Percentiles rank a stretch among this genome's conserved stretches.
Conservation (phyloP, 2,888 invertebrate species). For the Epinotia bilunana region DNA sequence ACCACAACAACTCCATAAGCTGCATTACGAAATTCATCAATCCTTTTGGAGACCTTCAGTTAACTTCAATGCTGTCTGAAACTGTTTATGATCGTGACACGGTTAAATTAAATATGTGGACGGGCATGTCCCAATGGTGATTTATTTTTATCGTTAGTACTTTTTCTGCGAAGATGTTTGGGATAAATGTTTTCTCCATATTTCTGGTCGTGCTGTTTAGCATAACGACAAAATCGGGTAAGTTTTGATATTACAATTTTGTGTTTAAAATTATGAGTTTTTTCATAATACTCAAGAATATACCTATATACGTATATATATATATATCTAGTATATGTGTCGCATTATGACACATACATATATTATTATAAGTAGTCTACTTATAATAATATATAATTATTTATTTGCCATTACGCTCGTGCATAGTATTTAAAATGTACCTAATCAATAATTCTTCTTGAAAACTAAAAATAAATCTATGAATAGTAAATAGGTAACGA, state of each 20-base stretch:
- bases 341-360: too few relatives aligned
- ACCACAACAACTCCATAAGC: constrained; percentile 58
- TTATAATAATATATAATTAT: too few relatives aligned
- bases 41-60: constrained; percentile 69
- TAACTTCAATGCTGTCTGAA: constrained; percentile 69
- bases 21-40: constrained; percentile 69
- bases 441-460: too few relatives aligned
- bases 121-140: constrained; percentile 62
- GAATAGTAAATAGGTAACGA: too few relatives aligned
- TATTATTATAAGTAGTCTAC: too few relatives aligned
- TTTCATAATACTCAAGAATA: too few relatives aligned
- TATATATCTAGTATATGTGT: too few relatives aligned
- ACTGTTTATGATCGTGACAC: constrained; percentile 64
- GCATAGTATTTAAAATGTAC: too few relatives aligned
- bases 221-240: constrained; percentile 67
- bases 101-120: constrained; percentile 63
- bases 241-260: constrained; percentile 48
- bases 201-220: constrained; percentile 61
- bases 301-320: too few relatives aligned
- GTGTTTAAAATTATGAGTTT: too few relatives aligned
- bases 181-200: constrained; percentile 58
- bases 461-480: too few relatives aligned
- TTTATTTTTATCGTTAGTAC: constrained; percentile 58
- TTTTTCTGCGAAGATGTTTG: constrained; percentile 63
- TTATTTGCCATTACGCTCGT: too few relatives aligned